Base-by-base conservation (phyloP, 1,140 invertebrate genomes). In the Fopius arisanus region DNA sequence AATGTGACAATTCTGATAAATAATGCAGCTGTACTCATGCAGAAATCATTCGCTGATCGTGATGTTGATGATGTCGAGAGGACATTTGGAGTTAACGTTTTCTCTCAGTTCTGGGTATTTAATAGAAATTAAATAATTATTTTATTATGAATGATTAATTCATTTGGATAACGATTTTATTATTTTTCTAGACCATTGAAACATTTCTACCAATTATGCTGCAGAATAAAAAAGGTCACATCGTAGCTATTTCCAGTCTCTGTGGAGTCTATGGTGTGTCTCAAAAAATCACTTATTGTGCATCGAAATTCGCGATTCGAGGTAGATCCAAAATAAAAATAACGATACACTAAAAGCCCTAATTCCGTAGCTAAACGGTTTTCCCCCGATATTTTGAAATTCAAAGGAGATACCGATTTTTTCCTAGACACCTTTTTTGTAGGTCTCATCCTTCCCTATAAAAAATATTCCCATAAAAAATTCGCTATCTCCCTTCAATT, bases 171-270 rank as follows among this genome's bases (percentile, higher is more conserved):
- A 14, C 10, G 43, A 62, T 71, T 78, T 77, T 73, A 19, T 73
- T 54, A 81, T 79, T 70, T 77, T 87, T 63, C 26, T 16, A 93
- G 92, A 94, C 93, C 0, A 90, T 92, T 0, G 92, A 93, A 82
- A 91, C 93, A 0, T 94, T 94, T 85, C 88, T 99, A 9, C 96
- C 96, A 0, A 90, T 91, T 41, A 99, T 99, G 97, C 93, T 99
- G 86, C 89, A 93, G 51, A 88, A 89, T 12, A 92, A 94, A 75
- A 91, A 92, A 69, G 97, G 97, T 0, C 98, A 99, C 82, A 93
- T 99, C 78, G 96, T 98, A 0, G 96, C 94, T 3, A 93, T 99
- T 67, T 94, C 96, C 2, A 97, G 95, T 19, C 91, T 97, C 83
- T 97, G 97, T 21, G 97, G 96, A 0, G 90, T 94, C 75, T 91